Evolutionary conservation across 2,113 vertebrate species (phyloP).

Genomic region (Crotophaga sulcirostris): DNA sequence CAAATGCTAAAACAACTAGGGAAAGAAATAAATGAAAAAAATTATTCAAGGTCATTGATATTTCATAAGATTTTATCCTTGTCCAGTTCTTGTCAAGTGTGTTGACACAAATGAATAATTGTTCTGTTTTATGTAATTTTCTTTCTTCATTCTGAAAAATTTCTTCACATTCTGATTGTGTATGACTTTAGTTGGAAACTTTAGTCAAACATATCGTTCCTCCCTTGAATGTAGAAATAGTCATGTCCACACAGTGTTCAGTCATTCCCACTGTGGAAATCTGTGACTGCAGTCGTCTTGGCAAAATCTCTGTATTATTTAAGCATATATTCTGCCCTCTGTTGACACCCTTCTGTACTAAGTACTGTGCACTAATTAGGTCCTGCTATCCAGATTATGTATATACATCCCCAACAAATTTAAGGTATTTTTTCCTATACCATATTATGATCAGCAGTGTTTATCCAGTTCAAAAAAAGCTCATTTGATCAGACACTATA

Average conservation of each 20-base stretch:
- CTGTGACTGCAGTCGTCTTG: not conserved
- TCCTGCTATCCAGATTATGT: slow-evolving; percentile 10
- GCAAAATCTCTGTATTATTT: slow-evolving; percentile 28
- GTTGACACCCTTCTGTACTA: not conserved
- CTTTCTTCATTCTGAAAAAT: no score
- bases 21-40: not conserved
- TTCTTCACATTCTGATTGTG: not conserved
- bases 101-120: not conserved
- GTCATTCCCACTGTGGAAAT: not conserved
- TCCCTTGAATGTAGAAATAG: not conserved
- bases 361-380: slow-evolving; percentile 51
- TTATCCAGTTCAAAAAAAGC: slow-evolving; percentile 37
- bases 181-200: not conserved
- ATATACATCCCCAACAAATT: slow-evolving; percentile 17
- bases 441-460: slow-evolving; percentile 14
- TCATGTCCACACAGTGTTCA: not conserved
- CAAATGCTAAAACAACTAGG: not conserved
- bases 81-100: not conserved
- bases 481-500: slow-evolving; percentile 8
- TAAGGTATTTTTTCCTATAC: slow-evolving; percentile 30
- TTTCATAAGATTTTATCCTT: not conserved
- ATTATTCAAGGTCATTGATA: not conserved
- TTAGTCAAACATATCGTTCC: not conserved
- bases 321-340: slow-evolving; percentile 33
- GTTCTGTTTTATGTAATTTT: not conserved